phyloP scores from a whole-genome alignment of 2,113 vertebrate genomes.

The Orycteropus afer region DNA sequence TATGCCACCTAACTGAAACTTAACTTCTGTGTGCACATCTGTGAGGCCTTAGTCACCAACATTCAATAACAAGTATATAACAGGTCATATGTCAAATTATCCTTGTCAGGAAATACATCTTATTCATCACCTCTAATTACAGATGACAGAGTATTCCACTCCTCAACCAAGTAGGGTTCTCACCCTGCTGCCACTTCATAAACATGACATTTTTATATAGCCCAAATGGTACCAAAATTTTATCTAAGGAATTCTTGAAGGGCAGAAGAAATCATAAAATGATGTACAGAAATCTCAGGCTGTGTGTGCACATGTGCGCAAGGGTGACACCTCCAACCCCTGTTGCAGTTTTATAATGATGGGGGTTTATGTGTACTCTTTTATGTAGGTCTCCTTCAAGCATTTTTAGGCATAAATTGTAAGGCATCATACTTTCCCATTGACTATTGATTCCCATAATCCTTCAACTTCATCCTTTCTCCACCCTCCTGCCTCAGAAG shows the following conservation, averaged over 20 bases:
- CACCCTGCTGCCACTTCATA: neutral
- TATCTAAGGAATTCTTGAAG: neutral
- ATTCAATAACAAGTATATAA: neutral
- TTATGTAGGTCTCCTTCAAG: neutral
- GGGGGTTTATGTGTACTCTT: neutral
- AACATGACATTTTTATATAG: neutral
- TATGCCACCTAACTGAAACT: neutral
- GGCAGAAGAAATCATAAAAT: neutral
- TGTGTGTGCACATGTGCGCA: accelerated
- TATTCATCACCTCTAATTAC: neutral
- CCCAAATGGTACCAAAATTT: neutral
- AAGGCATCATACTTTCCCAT: neutral
- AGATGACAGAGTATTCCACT: neutral
- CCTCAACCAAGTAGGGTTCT: neutral
- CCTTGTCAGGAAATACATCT: neutral
- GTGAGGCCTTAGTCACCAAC: neutral
- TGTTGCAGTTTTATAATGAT: neutral
- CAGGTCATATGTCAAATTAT: conserved; percentile 43
- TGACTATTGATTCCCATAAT: neutral
- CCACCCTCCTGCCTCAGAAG: neutral
- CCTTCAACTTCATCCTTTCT: neutral
- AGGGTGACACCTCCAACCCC: neutral
- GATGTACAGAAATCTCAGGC: neutral
- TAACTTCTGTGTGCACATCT: neutral
- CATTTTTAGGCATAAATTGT: neutral